Evolutionary conservation across 2,888 invertebrate genomes (phyloP).

Genomic region (Prosopocoilus inquinatus): DNA sequence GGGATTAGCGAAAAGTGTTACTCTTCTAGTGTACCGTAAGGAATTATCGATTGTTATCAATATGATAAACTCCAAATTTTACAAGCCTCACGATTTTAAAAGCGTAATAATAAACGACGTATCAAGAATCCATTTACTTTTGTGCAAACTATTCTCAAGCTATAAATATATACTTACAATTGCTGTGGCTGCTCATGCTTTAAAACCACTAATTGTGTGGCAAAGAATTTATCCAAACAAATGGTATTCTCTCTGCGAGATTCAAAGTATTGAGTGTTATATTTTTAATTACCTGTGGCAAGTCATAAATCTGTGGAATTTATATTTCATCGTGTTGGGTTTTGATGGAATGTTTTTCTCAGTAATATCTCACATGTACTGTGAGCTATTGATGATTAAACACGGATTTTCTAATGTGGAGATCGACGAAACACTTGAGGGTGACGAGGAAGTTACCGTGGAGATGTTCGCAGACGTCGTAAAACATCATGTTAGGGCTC

Average conservation of each 20-base stretch:
- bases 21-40: no score
- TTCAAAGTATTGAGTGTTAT: background rate
- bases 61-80: no score
- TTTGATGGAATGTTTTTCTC: constrained; percentile 3
- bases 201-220: background rate
- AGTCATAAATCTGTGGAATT: background rate
- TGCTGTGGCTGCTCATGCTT: background rate
- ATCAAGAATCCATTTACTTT: no score
- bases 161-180: background rate
- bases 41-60: no score
- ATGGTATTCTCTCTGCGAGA: constrained; percentile 3
- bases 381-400: constrained; percentile 5
- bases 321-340: constrained; percentile 2
- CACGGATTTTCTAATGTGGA: constrained; percentile 1
- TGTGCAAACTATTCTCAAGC: no score
- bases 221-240: background rate
- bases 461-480: background rate
- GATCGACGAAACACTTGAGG: background rate
- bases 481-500: background rate
- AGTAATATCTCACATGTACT: background rate
- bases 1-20: no score
- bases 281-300: constrained; percentile 3
- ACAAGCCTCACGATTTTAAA: no score
- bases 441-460: background rate
- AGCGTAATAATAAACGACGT: no score